Conservation (phyloP, 2,113 vertebrate genomes). For the Chaetodon auriga region DNA sequence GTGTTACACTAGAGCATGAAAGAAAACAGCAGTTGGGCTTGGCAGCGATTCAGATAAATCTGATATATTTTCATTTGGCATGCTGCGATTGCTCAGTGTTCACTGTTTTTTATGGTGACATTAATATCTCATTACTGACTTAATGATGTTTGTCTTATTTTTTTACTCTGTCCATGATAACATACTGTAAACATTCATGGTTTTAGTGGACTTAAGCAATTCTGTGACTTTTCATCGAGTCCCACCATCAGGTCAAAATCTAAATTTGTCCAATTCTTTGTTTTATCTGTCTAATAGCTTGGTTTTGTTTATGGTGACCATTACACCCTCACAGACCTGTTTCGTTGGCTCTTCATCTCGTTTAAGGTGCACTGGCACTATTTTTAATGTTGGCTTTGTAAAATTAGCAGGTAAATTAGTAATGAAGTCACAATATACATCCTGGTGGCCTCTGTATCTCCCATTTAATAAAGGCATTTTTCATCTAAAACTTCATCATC, state of each 20-base stretch:
- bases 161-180: constrained; percentile 3
- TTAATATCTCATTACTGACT: constrained; percentile 23
- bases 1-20: neutral
- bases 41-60: neutral
- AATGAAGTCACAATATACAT: neutral
- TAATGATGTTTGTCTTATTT: constrained; percentile 8
- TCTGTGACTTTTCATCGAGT: neutral
- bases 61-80: neutral
- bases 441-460: neutral
- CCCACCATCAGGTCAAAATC: neutral
- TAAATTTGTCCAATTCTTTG: neutral
- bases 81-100: neutral
- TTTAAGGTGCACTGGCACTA: neutral
- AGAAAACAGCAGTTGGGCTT: neutral
- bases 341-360: neutral
- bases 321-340: neutral
- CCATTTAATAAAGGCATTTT: constrained; percentile 2
- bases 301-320: neutral
- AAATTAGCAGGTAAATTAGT: neutral
- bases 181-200: neutral
- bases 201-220: neutral
- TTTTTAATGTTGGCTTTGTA: neutral
- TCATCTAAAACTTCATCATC: neutral
- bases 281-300: constrained; percentile 6
- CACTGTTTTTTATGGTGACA: neutral